phyloP scores from a whole-genome alignment of 2,888 invertebrate species.

The Dasysyrphus tricinctus region DNA sequence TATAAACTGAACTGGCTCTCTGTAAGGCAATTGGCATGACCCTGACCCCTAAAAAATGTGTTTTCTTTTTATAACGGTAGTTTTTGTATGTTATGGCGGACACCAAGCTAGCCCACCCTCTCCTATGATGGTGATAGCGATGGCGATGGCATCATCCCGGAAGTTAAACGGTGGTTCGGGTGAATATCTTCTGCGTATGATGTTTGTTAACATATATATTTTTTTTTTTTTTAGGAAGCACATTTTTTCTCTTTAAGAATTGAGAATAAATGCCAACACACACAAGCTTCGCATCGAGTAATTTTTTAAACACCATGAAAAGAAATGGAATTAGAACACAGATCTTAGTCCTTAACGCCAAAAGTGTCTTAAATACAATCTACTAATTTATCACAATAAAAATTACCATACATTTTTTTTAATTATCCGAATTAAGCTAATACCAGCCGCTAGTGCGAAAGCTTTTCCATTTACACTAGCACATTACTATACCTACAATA shows the following conservation, averaged over 20 bases:
- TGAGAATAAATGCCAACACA: not conserved
- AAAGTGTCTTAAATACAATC: too few species aligned
- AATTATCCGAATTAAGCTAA: too few species aligned
- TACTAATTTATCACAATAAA: too few species aligned
- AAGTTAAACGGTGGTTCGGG: constrained; percentile 39
- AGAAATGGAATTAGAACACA: too few species aligned
- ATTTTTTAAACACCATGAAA: not conserved
- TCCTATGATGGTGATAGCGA: not conserved
- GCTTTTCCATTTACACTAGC: too few species aligned
- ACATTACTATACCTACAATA: too few species aligned
- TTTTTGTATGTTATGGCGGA: constrained; percentile 35
- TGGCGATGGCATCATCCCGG: constrained; percentile 16
- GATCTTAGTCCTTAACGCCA: too few species aligned
- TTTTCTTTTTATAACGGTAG: constrained; percentile 17
- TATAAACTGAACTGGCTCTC: constrained; percentile 10
- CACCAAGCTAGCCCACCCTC: constrained; percentile 44
- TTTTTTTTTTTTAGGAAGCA: not conserved
- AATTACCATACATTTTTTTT: too few species aligned
- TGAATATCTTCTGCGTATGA: constrained; percentile 24
- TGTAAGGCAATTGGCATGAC: constrained; percentile 62
- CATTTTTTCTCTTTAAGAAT: not conserved
- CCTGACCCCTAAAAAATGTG: constrained; percentile 64
- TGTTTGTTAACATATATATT: too few species aligned
- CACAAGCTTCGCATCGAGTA: not conserved
- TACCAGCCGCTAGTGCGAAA: too few species aligned